These are phyloP conservation scores for Gymnothorax reevesii DNA, from an alignment of 2,797 vertebrate species.

Conservation along the genomic window DNA sequence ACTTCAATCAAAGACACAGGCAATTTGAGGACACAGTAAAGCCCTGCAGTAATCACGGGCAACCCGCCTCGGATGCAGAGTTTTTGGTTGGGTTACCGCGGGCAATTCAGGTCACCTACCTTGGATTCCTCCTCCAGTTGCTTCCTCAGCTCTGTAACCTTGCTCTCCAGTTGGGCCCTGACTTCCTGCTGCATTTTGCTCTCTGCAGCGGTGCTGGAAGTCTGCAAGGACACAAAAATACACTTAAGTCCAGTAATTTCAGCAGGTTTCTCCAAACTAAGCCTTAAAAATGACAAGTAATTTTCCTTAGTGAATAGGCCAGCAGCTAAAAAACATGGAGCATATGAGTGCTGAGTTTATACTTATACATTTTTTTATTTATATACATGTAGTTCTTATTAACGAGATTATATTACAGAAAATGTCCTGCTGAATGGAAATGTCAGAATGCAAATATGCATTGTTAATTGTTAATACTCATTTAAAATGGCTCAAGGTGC, in stretches of 20 bases:
- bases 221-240: conserved; percentile 62
- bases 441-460: not conserved
- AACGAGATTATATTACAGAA: not conserved
- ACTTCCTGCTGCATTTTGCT: conserved; percentile 83
- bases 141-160: conserved; percentile 78
- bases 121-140: conserved; percentile 78
- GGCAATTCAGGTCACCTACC: conserved; percentile 66
- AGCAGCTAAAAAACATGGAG: not conserved
- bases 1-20: conserved; percentile 18
- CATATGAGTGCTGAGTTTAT: not conserved
- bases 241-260: conserved; percentile 21
- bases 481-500: not conserved
- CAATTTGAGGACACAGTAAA: conserved; percentile 18
- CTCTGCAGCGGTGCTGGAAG: conserved; percentile 74
- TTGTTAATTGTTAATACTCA: not conserved
- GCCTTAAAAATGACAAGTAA: not conserved
- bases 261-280: conserved; percentile 27
- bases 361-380: not conserved
- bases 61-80: not conserved
- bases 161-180: conserved; percentile 81
- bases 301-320: not conserved
- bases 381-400: not conserved
- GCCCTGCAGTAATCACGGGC: not conserved
- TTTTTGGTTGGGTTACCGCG: not conserved
- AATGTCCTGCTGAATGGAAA: not conserved